phyloP scores from a whole-genome alignment of 2,888 invertebrate genomes.

The Temnothorax unifasciatus region DNA sequence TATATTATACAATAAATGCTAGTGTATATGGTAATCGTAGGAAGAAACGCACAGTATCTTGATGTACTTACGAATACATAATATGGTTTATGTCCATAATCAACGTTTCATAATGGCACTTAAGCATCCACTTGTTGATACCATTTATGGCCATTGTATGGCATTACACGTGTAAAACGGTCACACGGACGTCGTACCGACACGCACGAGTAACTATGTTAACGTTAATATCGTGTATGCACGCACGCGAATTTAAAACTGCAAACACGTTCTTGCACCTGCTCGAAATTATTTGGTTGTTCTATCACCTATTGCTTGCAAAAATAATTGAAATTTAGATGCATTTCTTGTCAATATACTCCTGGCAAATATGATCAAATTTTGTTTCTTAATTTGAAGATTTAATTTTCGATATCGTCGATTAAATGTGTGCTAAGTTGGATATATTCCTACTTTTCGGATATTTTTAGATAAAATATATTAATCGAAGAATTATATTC shows the following conservation, averaged over 20 bases:
- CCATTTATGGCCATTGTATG: conserved; percentile 80
- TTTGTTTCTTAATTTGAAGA: background rate
- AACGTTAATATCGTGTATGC: conserved; percentile 73
- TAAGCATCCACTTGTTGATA: conserved; percentile 84
- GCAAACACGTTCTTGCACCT: conserved; percentile 52
- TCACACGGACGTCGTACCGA: conserved; percentile 67
- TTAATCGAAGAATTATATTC: too few species aligned
- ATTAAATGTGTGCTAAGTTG: background rate
- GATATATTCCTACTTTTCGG: background rate
- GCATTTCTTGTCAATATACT: background rate
- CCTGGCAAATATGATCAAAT: background rate
- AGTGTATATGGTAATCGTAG: conserved; percentile 65
- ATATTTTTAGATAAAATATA: background rate
- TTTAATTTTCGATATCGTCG: background rate
- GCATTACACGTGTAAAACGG: conserved; percentile 76
- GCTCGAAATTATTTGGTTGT: background rate
- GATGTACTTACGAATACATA: conserved; percentile 71
- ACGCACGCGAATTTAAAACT: conserved; percentile 72
- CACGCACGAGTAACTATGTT: conserved; percentile 72
- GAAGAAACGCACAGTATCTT: conserved; percentile 78
- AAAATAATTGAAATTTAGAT: conserved; percentile 11
- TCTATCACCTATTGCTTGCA: background rate
- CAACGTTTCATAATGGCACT: conserved; percentile 81
- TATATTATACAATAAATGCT: conserved; percentile 61
- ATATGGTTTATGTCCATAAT: conserved; percentile 80